Evolutionary conservation across 1,140 invertebrate genomes (phyloP).

Genomic region (Aphaenogaster ashmeadi): DNA sequence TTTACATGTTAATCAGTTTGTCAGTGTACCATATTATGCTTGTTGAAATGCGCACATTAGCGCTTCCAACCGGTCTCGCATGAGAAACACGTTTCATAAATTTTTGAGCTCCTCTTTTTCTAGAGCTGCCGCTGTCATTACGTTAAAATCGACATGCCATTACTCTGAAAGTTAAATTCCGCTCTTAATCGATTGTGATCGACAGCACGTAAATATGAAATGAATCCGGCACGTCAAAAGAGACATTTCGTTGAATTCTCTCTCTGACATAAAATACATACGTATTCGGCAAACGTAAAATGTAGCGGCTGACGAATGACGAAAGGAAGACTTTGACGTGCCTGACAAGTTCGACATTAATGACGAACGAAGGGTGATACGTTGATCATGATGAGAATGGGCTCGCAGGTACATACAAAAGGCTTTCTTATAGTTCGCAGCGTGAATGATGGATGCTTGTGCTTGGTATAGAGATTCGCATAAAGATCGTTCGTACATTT

Average conservation of each 20-base stretch:
- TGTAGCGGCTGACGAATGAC: conserved; percentile 43
- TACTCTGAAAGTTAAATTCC: conserved; percentile 47
- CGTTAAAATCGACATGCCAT: conserved; percentile 7
- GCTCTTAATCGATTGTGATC: conserved; percentile 47
- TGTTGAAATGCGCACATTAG: conserved; percentile 39
- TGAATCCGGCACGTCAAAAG: background rate
- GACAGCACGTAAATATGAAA: conserved; percentile 65
- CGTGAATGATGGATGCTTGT: conserved; percentile 56
- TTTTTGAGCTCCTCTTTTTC: conserved; percentile 9
- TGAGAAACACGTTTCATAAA: conserved; percentile 34
- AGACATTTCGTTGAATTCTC: conserved; percentile 17
- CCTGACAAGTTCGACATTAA: conserved; percentile 47
- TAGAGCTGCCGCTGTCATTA: background rate
- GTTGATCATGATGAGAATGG: conserved; percentile 63
- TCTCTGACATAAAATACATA: conserved; percentile 29
- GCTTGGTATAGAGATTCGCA: background rate
- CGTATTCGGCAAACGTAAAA: conserved; percentile 5
- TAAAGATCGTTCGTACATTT: conserved; percentile 27
- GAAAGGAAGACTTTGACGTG: conserved; percentile 60
- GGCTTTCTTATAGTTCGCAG: conserved; percentile 44
- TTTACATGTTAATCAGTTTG: conserved; percentile 31
- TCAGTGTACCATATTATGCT: conserved; percentile 37
- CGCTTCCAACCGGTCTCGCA: background rate
- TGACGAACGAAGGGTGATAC: conserved; percentile 60
- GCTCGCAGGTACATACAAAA: conserved; percentile 55